Evolutionary conservation across 2,888 invertebrate genomes (phyloP).

Genomic region (Tachystola acroxantha): DNA sequence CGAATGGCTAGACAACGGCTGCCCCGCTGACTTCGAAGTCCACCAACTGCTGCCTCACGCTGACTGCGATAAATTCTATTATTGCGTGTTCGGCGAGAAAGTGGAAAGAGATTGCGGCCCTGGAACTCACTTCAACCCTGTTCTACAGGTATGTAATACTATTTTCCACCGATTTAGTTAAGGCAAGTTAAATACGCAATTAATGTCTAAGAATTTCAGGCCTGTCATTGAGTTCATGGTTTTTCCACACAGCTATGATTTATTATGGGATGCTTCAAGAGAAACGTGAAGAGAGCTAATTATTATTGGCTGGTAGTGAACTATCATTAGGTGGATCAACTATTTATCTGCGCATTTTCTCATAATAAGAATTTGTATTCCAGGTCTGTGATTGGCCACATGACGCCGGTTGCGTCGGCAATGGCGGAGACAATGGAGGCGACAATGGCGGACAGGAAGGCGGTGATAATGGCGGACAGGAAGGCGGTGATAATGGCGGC

Average conservation of each 20-base stretch:
- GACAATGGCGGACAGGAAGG: conserved; percentile 8
- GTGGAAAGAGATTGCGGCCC: conserved; percentile 16
- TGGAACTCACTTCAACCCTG: conserved; percentile 16
- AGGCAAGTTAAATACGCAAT: too few relatives aligned
- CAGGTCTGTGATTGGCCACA: background rate
- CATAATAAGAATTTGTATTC: too few relatives aligned
- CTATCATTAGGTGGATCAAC: too few relatives aligned
- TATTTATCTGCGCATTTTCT: too few relatives aligned
- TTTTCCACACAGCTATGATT: too few relatives aligned
- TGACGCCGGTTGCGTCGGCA: background rate
- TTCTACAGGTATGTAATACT: background rate
- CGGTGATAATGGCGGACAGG: conserved; percentile 1
- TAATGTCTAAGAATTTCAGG: too few relatives aligned
- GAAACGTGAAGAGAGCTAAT: too few relatives aligned
- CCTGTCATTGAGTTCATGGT: too few relatives aligned
- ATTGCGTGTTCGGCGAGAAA: conserved; percentile 23
- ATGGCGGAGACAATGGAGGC: background rate
- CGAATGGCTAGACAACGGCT: conserved; percentile 34
- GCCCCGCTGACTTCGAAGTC: conserved; percentile 26
- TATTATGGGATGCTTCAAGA: too few relatives aligned
- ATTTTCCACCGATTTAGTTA: too few relatives aligned
- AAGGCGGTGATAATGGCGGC: conserved; percentile 1
- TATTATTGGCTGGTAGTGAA: too few relatives aligned
- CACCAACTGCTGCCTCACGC: conserved; percentile 35
- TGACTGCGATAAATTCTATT: conserved; percentile 27